These are phyloP conservation scores for Girardia tigrina DNA, from an alignment of 2,888 invertebrate species.

Conservation along the genomic window DNA sequence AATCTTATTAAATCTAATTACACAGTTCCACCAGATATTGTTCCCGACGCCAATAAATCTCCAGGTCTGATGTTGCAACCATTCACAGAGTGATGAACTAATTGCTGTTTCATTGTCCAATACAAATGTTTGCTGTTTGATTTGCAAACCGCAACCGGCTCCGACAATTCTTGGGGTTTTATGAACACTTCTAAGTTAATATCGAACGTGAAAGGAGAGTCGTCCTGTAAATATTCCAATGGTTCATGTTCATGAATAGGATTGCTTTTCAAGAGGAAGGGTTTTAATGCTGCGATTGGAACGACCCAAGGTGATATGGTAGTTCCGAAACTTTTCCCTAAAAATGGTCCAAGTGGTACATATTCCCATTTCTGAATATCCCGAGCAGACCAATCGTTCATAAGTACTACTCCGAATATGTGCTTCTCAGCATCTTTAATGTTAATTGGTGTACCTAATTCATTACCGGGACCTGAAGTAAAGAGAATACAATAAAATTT, in stretches of 20 bases:
- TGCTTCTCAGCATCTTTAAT: conserved; percentile 70
- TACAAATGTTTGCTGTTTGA: conserved; percentile 79
- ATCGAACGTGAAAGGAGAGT: conserved; percentile 75
- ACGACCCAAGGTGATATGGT: conserved; percentile 93
- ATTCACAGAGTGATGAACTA: conserved; percentile 88
- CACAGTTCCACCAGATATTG: conserved; percentile 69
- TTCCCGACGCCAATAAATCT: conserved; percentile 86
- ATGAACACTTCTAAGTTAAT: conserved; percentile 58
- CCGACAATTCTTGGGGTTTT: conserved; percentile 41
- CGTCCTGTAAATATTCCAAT: conserved; percentile 71
- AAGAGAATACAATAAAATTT: too few species aligned
- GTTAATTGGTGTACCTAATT: conserved; percentile 67
- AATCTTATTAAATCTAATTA: neutral
- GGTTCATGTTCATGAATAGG: conserved; percentile 68
- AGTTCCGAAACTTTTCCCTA: conserved; percentile 85
- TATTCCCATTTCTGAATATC: conserved; percentile 99
- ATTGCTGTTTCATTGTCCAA: conserved; percentile 91
- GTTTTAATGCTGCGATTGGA: conserved; percentile 75
- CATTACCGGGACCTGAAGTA: conserved; percentile 57
- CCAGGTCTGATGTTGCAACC: conserved; percentile 88
- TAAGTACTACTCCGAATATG: conserved; percentile 86
- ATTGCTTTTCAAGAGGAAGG: conserved; percentile 65
- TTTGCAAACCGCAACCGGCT: conserved; percentile 60
- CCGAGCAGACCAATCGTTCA: conserved; percentile 96
- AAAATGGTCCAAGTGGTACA: conserved; percentile 87